Percentiles rank a stretch among this genome's conserved stretches.
phyloP scores from a whole-genome alignment of 2,888 invertebrate species.

The Pyrrhopygopsis socrates region DNA sequence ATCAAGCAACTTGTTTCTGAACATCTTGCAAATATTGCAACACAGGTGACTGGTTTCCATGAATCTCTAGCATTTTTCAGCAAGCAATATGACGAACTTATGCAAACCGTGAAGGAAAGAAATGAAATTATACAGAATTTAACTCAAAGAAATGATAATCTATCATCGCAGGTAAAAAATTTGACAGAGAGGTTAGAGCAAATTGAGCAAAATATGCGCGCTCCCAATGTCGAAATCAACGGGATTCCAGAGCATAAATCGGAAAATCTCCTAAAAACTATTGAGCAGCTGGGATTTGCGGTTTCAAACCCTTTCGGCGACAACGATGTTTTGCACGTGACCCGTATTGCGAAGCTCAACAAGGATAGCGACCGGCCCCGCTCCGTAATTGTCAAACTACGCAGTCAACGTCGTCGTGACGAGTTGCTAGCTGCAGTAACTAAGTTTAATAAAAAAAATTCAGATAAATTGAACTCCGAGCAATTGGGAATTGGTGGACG shows the following conservation, averaged over 20 bases:
- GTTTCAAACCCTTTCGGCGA: background rate
- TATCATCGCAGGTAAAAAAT: slow-evolving; percentile 4
- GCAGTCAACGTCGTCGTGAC: slow-evolving; percentile 36
- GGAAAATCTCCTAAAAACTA: slow-evolving; percentile 17
- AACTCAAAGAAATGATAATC: background rate
- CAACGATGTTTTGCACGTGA: slow-evolving; percentile 31
- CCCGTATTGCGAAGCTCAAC: slow-evolving; percentile 33
- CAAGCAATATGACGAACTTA: slow-evolving; percentile 27
- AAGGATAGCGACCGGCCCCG: slow-evolving; percentile 33
- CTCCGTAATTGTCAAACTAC: slow-evolving; percentile 36
- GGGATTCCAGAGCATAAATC: slow-evolving; percentile 22
- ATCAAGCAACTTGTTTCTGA: slow-evolving; percentile 25
- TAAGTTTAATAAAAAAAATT: slow-evolving; percentile 9
- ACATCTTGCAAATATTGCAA: slow-evolving; percentile 11
- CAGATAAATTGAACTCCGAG: slow-evolving; percentile 32
- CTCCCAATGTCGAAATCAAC: slow-evolving; percentile 2
- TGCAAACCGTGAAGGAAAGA: slow-evolving; percentile 6
- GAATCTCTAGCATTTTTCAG: slow-evolving; percentile 19
- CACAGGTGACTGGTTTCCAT: slow-evolving; percentile 20
- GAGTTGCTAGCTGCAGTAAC: slow-evolving; percentile 39
- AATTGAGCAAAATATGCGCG: slow-evolving; percentile 27
- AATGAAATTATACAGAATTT: slow-evolving; percentile 17
- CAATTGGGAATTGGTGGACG: slow-evolving; percentile 58
- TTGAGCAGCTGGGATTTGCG: slow-evolving; percentile 12
- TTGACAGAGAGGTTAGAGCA: background rate